Evolutionary conservation across 1,140 invertebrate genomes (phyloP).

Genomic region (Drosophila tsacasi): DNA sequence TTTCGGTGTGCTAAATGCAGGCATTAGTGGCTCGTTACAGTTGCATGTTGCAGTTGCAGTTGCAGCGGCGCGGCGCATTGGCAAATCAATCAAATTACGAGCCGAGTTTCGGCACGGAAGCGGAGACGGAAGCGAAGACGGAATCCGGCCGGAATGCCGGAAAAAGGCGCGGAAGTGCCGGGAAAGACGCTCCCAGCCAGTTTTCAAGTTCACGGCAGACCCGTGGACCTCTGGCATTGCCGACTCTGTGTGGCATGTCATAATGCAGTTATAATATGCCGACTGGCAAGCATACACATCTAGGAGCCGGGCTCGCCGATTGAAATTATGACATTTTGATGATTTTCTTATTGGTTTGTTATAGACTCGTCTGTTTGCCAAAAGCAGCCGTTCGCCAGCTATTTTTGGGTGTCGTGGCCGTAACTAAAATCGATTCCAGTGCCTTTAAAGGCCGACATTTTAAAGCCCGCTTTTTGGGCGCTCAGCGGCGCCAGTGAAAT

Average conservation of each 20-base stretch:
- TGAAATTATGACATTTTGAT: slow-evolving; percentile 84
- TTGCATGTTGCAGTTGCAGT: slow-evolving; percentile 66
- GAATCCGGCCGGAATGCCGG: neutral
- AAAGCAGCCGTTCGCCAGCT: slow-evolving; percentile 12
- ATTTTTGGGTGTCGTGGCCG: slow-evolving; percentile 27
- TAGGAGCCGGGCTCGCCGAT: slow-evolving; percentile 53
- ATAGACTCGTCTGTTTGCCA: slow-evolving; percentile 52
- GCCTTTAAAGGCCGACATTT: slow-evolving; percentile 32
- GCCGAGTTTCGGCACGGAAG: slow-evolving; percentile 55
- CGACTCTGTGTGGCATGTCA: slow-evolving; percentile 70
- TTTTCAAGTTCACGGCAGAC: slow-evolving; percentile 72
- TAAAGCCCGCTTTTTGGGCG: slow-evolving; percentile 29
- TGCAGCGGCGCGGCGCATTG: slow-evolving; percentile 46
- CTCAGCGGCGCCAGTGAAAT: slow-evolving; percentile 4
- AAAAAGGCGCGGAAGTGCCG: slow-evolving; percentile 28
- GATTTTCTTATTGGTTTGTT: slow-evolving; percentile 83
- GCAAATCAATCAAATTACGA: slow-evolving; percentile 81
- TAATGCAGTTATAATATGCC: slow-evolving; percentile 80
- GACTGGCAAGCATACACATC: slow-evolving; percentile 32
- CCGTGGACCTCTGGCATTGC: slow-evolving; percentile 50
- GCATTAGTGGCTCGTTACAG: slow-evolving; percentile 80
- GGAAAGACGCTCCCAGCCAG: slow-evolving; percentile 17
- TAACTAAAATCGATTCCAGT: slow-evolving; percentile 40
- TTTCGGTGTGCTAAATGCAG: slow-evolving; percentile 70
- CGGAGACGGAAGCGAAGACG: slow-evolving; percentile 5